Base-by-base conservation (phyloP, 2,113 vertebrate genomes). In the Plecotus auritus region DNA sequence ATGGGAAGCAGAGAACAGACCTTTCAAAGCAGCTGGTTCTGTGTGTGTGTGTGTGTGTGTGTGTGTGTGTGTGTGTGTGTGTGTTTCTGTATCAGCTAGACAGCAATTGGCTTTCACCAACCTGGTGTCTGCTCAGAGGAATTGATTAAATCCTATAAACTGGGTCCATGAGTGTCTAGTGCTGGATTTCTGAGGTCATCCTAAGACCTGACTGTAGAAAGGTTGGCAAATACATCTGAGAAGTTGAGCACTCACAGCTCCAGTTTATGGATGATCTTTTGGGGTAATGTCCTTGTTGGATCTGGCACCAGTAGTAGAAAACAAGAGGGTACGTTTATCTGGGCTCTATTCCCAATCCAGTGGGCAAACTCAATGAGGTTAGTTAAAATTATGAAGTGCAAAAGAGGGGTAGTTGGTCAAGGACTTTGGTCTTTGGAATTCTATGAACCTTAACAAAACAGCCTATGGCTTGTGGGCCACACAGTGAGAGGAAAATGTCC, bases 391-490 rank as follows among this genome's bases (percentile, higher is more conserved):
- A 61, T 11, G 35, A 64, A 78, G 23, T 42, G 26, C 37, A 16
- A 42, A 86, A 47, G 30, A 77, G 10, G 45, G 10, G 9, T 81
- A 20, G 2, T 20, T 70, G n/a, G 20, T 70, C 26, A 74, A 12
- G 22, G 32, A 69, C 20, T 92, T 91, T 72, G 18, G 54, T 78
- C 42, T 95, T 73, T 74, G 69, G 80, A 92, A 91, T 74, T 95
- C 72, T 66, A 4, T 72, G 82, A 92, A 67, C 23, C 26, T 45
- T 42, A 10, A 81, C 59, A 89, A 94, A 94, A 70, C 49, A 69
- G 32, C 42, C 49, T 47, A 40, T 61, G 37, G 12, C 4, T 87
- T 28, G n/a, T 51, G 14, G 30, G 47, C 26, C 83, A 45, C 49
- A 69, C 11, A 10, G 42, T 40, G 30, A n/a, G 37, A 56, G 61